Evolutionary conservation across 1,140 invertebrate genomes (phyloP).

Genomic region (Meloidogyne exigua): DNA sequence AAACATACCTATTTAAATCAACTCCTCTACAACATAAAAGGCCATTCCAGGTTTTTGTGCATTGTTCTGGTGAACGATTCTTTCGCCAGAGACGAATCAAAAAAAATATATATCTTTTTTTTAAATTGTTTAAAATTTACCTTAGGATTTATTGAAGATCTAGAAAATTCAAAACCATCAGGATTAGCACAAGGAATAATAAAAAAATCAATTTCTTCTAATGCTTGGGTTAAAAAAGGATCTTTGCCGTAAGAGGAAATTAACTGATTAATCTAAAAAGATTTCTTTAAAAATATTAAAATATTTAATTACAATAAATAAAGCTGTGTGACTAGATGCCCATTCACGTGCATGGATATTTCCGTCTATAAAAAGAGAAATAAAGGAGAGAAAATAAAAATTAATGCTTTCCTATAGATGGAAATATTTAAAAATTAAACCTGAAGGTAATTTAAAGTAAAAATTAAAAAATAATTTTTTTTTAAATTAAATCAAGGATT

Average conservation of each 20-base stretch:
- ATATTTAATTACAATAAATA: slow-evolving; percentile 58
- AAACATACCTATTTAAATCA: slow-evolving; percentile 51
- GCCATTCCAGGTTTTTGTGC: slow-evolving; percentile 55
- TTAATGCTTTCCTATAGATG: too few species aligned
- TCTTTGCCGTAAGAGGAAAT: slow-evolving; percentile 63
- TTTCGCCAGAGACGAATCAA: slow-evolving; percentile 60
- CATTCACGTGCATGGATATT: slow-evolving; percentile 62
- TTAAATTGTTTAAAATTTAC: slow-evolving; percentile 6
- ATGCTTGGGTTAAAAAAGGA: slow-evolving; percentile 51
- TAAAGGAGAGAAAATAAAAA: too few species aligned
- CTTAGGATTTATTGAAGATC: slow-evolving; percentile 47
- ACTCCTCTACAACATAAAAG: slow-evolving; percentile 60
- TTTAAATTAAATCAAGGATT: too few species aligned
- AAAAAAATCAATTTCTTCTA: slow-evolving; percentile 68
- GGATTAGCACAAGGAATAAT: slow-evolving; percentile 74
- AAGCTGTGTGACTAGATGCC: slow-evolving; percentile 61
- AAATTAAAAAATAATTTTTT: too few species aligned
- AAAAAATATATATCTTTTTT: too few species aligned
- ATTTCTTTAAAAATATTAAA: not conserved
- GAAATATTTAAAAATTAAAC: too few species aligned
- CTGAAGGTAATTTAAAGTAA: too few species aligned
- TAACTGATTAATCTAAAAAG: slow-evolving; percentile 38
- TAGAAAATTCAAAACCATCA: slow-evolving; percentile 51
- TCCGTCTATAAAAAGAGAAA: slow-evolving; percentile 24
- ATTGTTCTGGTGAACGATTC: slow-evolving; percentile 61